Percentiles rank a stretch among this genome's conserved stretches.
phyloP scores from a whole-genome alignment of 53 echinoderm and acorn worm species.

The Echinometra lucunter region DNA sequence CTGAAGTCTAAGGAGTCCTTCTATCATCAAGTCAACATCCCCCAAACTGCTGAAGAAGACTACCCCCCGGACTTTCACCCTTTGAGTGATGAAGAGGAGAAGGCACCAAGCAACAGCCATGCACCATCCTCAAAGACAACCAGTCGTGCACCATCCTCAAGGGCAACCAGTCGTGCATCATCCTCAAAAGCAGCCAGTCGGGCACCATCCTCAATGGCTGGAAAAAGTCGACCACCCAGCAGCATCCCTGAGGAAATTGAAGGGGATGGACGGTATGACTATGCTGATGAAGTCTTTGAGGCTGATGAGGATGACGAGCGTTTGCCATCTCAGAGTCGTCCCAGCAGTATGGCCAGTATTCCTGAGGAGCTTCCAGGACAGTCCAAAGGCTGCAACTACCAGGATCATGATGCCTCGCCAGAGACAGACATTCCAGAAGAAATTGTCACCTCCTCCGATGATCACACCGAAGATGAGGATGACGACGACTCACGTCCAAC shows the following conservation, averaged over 20 bases:
- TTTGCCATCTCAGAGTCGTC: background rate
- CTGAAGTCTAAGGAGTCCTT: background rate
- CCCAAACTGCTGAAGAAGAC: background rate
- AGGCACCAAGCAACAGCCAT: background rate
- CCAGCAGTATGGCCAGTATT: background rate
- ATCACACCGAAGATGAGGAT: background rate
- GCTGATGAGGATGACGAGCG: background rate
- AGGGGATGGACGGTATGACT: background rate
- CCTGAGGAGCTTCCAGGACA: background rate
- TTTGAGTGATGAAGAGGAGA: background rate
- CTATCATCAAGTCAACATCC: background rate
- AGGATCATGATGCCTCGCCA: background rate
- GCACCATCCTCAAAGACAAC: background rate
- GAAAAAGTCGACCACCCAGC: background rate
- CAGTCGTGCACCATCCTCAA: background rate
- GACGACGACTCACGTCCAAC: background rate
- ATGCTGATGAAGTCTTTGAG: background rate
- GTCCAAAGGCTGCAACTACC: background rate
- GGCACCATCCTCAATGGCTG: background rate
- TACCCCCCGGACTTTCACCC: background rate
- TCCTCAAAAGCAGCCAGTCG: background rate
- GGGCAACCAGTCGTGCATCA: background rate
- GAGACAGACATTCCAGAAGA: constrained; percentile 9
- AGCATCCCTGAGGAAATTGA: constrained; percentile 2
- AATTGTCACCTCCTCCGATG: background rate